A percentile compares a stretch with the other conserved stretches of the same genome.
These are phyloP conservation scores for Amiota minor DNA, from an alignment of 2,888 invertebrate species.

Conservation along the genomic window DNA sequence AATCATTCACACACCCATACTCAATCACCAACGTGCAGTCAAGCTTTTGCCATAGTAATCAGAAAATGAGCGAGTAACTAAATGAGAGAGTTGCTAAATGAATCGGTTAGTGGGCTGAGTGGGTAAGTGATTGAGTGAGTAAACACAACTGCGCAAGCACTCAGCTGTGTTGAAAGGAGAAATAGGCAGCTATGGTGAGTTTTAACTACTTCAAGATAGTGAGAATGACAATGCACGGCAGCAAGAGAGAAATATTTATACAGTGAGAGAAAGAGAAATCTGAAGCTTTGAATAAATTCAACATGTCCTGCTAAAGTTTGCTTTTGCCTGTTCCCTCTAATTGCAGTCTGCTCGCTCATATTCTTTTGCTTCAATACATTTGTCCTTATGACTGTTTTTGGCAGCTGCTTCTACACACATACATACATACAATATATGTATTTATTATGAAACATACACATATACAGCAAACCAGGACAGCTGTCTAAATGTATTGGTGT, in stretches of 20 bases:
- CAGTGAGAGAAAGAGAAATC: not conserved
- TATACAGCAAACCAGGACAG: not conserved
- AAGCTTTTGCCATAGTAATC: no score
- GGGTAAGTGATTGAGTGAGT: conserved; percentile 1
- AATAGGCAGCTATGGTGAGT: conserved; percentile 12
- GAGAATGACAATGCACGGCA: not conserved
- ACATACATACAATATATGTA: not conserved
- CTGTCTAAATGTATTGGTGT: not conserved
- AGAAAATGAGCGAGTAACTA: no score
- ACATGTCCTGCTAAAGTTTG: not conserved
- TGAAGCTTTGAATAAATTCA: not conserved
- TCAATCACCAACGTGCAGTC: conserved; percentile 5
- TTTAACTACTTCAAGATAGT: not conserved
- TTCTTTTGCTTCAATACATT: not conserved
- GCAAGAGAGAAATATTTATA: no score
- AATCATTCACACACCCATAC: conserved; percentile 5
- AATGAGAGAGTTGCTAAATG: no score
- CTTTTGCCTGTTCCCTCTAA: no score
- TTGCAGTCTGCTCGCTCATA: not conserved
- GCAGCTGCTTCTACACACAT: not conserved
- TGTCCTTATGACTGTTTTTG: conserved; percentile 1
- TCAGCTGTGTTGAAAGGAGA: not conserved
- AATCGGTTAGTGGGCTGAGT: no score
- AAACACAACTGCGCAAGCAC: not conserved
- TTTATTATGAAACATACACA: not conserved